Conservation (phyloP, 2,888 invertebrate species). For the Homarus gammarus region DNA sequence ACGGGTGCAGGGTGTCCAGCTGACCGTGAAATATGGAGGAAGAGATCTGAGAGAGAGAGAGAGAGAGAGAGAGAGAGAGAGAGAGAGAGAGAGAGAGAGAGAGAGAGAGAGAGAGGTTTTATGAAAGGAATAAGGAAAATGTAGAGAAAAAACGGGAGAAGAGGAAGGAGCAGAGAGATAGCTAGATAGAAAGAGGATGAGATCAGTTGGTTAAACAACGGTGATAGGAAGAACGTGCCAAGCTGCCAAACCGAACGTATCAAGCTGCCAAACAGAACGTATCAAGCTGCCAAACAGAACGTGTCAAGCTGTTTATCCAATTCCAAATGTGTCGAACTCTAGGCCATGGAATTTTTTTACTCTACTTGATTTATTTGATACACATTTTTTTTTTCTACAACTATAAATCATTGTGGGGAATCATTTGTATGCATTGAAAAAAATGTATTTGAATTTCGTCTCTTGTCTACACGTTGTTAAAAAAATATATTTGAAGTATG, state of each 20-base stretch:
- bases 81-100: background rate
- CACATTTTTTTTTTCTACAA: too few species aligned
- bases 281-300: background rate
- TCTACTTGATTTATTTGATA: too few species aligned
- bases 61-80: constrained; percentile 4
- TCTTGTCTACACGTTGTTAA: too few species aligned
- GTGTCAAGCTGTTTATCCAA: background rate
- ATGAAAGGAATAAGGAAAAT: background rate
- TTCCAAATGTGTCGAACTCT: too few species aligned
- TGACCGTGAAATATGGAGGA: too few species aligned
- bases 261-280: background rate
- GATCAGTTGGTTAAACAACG: background rate
- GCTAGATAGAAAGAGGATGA: background rate
- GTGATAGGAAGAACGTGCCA: too few species aligned
- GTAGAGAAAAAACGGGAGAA: background rate
- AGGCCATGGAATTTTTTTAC: too few species aligned
- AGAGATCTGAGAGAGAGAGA: too few species aligned
- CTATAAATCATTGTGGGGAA: too few species aligned
- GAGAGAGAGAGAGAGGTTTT: background rate
- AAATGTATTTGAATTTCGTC: too few species aligned
- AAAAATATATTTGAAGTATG: too few species aligned
- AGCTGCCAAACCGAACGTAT: background rate
- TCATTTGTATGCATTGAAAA: too few species aligned
- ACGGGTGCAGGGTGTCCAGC: background rate
- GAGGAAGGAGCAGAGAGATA: background rate